Base-by-base conservation (phyloP, 2,888 invertebrate species). In the Ditula angustiorana region DNA sequence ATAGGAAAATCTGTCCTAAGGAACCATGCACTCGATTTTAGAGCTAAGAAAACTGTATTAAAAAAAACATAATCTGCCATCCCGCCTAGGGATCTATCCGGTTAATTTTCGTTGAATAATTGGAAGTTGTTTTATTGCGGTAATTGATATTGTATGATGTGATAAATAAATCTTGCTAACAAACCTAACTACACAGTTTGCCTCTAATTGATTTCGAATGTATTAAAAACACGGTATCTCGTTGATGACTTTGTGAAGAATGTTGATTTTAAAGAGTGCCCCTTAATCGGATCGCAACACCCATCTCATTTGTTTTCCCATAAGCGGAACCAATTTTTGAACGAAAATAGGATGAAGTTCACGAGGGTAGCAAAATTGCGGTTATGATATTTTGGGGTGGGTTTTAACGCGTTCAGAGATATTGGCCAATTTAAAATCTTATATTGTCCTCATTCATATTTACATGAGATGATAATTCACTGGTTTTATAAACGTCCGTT, bases 291-390 rank as follows among this genome's bases (percentile, higher is more conserved):
- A 61, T 53, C 61, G 24, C 26, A 46, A 44, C 49, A 23, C 52
- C 52, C 23, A 52, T 33, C 52, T 53, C 46, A 61, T 53, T 61
- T 61, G 53, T 33, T 53, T 46, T 53, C 16, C 41, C 52, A 35
- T 35, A 26, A 26, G n/a, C 53, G 47, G 47, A 61, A 61, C 47
- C 61, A 55, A 61, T 47, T 61, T 52, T 55, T 47, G 35, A 24
- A 47, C 47, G 55, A 47, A 35, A 47, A 49, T 35, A 47, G 11
- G 26, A 47, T 33, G 5, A 26, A 30, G 19, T 52, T 33, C 28
- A 24, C n/a, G 46, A 46, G 24, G 46, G 24, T 46, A 21, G 7
- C n/a, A 24, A 46, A 46, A 46, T 46, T 21, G 21, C 28, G 33
- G 21, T 33, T 33, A 33, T 19, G 30, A 33, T 52, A 33, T 53